A percentile compares a stretch with the other conserved stretches of the same genome.
These are phyloP conservation scores for Brenthis ino DNA, from an alignment of 2,888 invertebrate genomes.

Conservation along the genomic window DNA sequence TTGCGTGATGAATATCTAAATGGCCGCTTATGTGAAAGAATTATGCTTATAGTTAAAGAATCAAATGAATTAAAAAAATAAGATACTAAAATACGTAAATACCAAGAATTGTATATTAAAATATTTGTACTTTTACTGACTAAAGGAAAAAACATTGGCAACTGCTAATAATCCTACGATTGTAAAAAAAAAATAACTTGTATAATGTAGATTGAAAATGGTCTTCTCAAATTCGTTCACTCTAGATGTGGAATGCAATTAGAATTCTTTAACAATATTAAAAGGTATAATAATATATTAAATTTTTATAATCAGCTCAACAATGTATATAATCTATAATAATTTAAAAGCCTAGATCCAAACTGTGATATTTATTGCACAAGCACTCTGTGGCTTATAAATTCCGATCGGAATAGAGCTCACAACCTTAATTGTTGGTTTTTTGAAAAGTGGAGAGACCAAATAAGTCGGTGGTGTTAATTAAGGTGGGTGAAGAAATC, in stretches of 20 bases:
- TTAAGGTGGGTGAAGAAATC: slow-evolving; percentile 61
- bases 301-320: slow-evolving; percentile 85
- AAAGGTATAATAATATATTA: slow-evolving; percentile 84
- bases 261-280: slow-evolving; percentile 84
- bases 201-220: slow-evolving; percentile 82
- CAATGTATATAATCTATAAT: slow-evolving; percentile 85
- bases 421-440: slow-evolving; percentile 81
- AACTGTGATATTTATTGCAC: slow-evolving; percentile 84
- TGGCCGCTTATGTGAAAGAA: slow-evolving; percentile 76
- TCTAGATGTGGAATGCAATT: slow-evolving; percentile 83
- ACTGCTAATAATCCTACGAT: slow-evolving; percentile 81
- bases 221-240: slow-evolving; percentile 82
- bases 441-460: slow-evolving; percentile 65
- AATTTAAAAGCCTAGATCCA: slow-evolving; percentile 84
- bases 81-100: slow-evolving; percentile 82
- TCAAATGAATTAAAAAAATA: slow-evolving; percentile 78
- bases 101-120: slow-evolving; percentile 84
- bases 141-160: slow-evolving; percentile 86
- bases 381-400: slow-evolving; percentile 82
- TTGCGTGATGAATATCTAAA: slow-evolving; percentile 72
- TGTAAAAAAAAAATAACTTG: slow-evolving; percentile 79
- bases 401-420: slow-evolving; percentile 81
- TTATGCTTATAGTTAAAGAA: slow-evolving; percentile 81
- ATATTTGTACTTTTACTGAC: slow-evolving; percentile 93
- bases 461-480: slow-evolving; percentile 51